Evolutionary conservation across 2,113 vertebrate species (phyloP).

Genomic region (Notechis scutatus): DNA sequence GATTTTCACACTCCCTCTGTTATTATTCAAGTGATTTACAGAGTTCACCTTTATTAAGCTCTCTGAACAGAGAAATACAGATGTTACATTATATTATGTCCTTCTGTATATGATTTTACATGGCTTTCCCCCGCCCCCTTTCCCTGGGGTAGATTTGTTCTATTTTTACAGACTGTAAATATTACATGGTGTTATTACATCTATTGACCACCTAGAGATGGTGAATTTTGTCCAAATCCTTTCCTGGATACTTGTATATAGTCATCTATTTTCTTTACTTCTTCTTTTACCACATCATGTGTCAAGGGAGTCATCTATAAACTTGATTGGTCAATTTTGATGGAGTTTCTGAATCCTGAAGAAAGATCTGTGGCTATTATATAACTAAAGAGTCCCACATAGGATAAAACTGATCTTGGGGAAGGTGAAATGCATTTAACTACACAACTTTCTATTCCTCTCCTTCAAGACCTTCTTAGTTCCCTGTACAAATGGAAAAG

Average conservation of each 20-base stretch:
- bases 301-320: neutral
- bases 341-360: neutral
- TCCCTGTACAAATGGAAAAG: neutral
- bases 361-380: neutral
- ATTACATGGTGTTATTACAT: neutral
- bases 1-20: neutral
- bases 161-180: neutral
- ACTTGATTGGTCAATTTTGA: neutral
- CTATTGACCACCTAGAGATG: neutral
- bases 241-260: neutral
- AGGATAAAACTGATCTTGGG: neutral
- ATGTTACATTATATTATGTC: neutral
- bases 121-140: neutral
- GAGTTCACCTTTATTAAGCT: neutral
- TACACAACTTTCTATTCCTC: neutral
- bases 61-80: neutral
- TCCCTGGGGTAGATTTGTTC: neutral
- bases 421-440: neutral
- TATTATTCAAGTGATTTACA: neutral
- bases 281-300: neutral
- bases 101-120: neutral
- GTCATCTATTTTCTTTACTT: neutral
- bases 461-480: neutral
- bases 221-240: neutral
- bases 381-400: neutral